Evolutionary conservation across 2,888 invertebrate genomes (phyloP).

Genomic region (Drosophila mulleri): DNA sequence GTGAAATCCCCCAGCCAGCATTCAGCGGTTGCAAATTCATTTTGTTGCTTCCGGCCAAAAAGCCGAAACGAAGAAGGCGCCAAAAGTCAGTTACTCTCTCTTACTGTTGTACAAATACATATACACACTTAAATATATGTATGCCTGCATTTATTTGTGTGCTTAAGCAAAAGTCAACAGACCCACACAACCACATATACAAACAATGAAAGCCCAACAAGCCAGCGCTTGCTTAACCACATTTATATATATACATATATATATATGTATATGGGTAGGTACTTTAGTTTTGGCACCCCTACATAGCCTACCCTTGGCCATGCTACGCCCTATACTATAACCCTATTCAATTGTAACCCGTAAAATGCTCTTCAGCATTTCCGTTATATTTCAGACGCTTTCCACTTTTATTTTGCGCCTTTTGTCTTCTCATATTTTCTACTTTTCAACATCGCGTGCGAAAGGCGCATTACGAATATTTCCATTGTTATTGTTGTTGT

Average conservation of each 20-base stretch:
- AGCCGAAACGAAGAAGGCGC: constrained; percentile 7
- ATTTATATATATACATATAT: constrained; percentile 15
- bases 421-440: constrained; percentile 55
- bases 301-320: not conserved
- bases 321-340: not conserved
- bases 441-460: constrained; percentile 58
- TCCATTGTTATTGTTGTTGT: constrained; percentile 15
- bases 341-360: constrained; percentile 24
- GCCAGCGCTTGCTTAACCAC: constrained; percentile 33
- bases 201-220: constrained; percentile 4
- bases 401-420: constrained; percentile 64
- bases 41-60: constrained; percentile 38
- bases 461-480: constrained; percentile 33
- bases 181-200: constrained; percentile 1
- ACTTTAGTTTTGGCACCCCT: constrained; percentile 15
- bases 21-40: constrained; percentile 41
- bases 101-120: not conserved
- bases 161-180: constrained; percentile 36
- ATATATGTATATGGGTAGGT: not conserved
- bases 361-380: constrained; percentile 56
- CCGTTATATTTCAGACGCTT: constrained; percentile 68
- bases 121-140: not conserved
- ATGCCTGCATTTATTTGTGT: not conserved
- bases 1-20: constrained; percentile 19
- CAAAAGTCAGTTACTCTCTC: constrained; percentile 37